These are phyloP conservation scores for Panthera uncia DNA, from an alignment of 2,113 vertebrate species.

Conservation along the genomic window DNA sequence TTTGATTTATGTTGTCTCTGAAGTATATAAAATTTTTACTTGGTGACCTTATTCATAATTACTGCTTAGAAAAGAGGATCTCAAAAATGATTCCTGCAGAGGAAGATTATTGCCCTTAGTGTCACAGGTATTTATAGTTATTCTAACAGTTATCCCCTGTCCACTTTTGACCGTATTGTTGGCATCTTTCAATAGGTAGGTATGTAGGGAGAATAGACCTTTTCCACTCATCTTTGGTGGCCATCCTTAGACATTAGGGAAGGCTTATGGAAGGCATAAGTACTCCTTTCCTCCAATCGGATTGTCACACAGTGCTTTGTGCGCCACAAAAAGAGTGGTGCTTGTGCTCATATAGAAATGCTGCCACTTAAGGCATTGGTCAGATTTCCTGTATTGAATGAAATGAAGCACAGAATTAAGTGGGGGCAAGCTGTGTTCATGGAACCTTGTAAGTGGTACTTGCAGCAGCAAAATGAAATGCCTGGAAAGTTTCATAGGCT, in stretches of 20 bases:
- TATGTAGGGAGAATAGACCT: background rate
- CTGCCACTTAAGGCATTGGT: background rate
- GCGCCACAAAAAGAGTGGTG: background rate
- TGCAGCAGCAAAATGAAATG: background rate
- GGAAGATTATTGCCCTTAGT: background rate
- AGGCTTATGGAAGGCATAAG: background rate
- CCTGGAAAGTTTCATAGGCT: background rate
- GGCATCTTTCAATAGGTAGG: background rate
- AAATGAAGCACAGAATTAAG: background rate
- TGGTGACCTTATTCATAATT: background rate
- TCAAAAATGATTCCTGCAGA: background rate
- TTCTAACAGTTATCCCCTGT: background rate
- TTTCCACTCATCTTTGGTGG: background rate
- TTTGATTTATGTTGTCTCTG: conserved; percentile 20
- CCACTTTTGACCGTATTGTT: background rate
- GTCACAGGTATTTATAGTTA: background rate
- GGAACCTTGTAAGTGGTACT: background rate
- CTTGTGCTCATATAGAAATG: background rate
- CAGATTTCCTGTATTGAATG: background rate
- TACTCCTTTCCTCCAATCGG: background rate
- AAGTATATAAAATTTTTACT: conserved; percentile 1
- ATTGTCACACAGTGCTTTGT: background rate
- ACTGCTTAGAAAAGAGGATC: background rate
- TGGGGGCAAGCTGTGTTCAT: background rate
- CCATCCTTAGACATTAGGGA: background rate